phyloP scores from a whole-genome alignment of 2,797 vertebrate genomes.

The Varecia variegata region DNA sequence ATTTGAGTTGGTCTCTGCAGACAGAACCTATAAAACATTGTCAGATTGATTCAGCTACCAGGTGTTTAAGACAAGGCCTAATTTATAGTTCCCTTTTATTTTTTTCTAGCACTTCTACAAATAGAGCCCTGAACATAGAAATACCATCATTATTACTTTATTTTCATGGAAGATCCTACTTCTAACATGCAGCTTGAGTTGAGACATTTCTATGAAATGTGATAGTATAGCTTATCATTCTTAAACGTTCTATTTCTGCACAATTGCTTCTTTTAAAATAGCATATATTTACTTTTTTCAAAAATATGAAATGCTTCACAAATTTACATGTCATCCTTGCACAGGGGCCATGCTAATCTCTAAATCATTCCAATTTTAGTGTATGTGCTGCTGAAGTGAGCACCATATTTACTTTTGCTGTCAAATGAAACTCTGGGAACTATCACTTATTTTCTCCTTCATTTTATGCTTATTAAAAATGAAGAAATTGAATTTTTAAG shows the following conservation, averaged over 20 bases:
- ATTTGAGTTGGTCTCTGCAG: background rate
- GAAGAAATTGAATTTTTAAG: background rate
- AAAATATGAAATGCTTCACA: background rate
- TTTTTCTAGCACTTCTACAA: background rate
- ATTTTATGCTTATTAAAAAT: constrained; percentile 20
- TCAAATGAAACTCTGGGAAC: background rate
- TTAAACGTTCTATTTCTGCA: background rate
- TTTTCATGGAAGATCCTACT: background rate
- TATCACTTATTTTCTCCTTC: background rate
- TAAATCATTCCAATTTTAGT: background rate
- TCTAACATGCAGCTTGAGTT: background rate
- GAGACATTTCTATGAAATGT: background rate
- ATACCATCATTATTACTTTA: background rate
- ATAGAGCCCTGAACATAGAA: background rate
- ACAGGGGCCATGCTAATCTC: background rate
- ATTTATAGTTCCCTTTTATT: background rate
- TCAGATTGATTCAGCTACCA: background rate
- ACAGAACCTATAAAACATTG: background rate
- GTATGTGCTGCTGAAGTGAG: background rate
- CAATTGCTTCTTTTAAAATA: constrained; percentile 27
- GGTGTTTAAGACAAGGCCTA: background rate
- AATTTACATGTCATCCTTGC: background rate
- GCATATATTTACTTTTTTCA: background rate
- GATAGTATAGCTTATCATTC: background rate
- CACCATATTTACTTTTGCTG: background rate